Evolutionary conservation across 2,888 invertebrate species (phyloP).

Genomic region (Eubasilissa splendida): DNA sequence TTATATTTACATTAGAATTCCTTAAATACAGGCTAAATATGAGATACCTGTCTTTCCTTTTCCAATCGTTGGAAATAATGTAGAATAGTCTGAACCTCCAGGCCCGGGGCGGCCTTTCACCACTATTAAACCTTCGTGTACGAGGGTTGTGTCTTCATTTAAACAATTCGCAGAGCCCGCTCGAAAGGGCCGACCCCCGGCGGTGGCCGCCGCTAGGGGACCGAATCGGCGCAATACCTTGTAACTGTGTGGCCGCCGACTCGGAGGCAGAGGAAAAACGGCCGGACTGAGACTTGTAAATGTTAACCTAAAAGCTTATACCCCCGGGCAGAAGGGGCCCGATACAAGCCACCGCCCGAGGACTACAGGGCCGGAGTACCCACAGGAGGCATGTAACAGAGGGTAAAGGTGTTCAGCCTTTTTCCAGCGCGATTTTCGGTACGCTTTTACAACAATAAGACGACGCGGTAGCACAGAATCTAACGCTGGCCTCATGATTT

Average conservation of each 20-base stretch:
- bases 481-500: neutral
- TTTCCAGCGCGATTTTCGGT: constrained; percentile 20
- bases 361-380: constrained; percentile 11
- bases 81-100: neutral
- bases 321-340: constrained; percentile 23
- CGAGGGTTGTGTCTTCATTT: too few species aligned
- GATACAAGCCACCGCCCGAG: constrained; percentile 10
- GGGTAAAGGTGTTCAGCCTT: neutral
- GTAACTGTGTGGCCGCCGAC: too few species aligned
- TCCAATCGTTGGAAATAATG: too few species aligned
- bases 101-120: constrained; percentile 9
- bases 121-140: neutral
- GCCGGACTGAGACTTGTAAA: neutral
- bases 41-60: too few species aligned
- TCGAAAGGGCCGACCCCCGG: too few species aligned
- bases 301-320: constrained; percentile 15
- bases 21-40: too few species aligned
- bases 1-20: too few species aligned
- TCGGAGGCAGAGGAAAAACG: neutral
- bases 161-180: too few species aligned
- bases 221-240: too few species aligned
- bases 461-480: neutral
- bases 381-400: neutral
- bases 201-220: too few species aligned
- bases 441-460: neutral